phyloP scores from a whole-genome alignment of 92 coral and sea anemone species.

The Palythoa caribaeorum region DNA sequence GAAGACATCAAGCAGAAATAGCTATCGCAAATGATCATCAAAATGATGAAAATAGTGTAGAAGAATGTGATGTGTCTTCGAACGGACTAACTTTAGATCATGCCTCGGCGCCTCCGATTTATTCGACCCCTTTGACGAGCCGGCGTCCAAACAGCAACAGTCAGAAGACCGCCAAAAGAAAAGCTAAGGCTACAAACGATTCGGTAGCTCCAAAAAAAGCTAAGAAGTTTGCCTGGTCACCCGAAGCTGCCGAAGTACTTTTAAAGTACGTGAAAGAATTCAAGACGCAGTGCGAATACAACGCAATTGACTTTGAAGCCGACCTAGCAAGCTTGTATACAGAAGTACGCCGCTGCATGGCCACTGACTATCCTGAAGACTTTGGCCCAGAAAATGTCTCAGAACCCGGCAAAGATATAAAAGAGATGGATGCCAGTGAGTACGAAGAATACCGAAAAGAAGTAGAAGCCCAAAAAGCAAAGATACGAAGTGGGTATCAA shows the following conservation, averaged over 20 bases:
- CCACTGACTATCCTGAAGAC: conserved; percentile 19
- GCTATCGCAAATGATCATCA: neutral
- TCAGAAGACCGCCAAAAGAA: conserved; percentile 18
- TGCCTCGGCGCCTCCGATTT: neutral
- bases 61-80: conserved; percentile 10
- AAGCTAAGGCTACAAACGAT: conserved; percentile 8
- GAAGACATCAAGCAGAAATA: neutral
- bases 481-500: conserved; percentile 31
- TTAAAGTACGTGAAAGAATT: conserved; percentile 25
- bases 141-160: conserved; percentile 2
- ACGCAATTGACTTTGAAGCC: conserved; percentile 11
- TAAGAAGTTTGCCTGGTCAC: conserved; percentile 40
- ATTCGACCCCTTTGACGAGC: neutral
- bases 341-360: conserved; percentile 44
- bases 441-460: conserved; percentile 30
- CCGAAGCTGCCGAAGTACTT: conserved; percentile 26
- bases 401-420: conserved; percentile 22
- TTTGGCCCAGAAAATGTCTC: conserved; percentile 27
- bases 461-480: conserved; percentile 21
- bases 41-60: conserved; percentile 2
- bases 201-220: conserved; percentile 13
- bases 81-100: neutral
- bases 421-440: conserved; percentile 24
- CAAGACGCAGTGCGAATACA: conserved; percentile 14
- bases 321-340: conserved; percentile 40